A percentile compares a stretch with the other conserved stretches of the same genome.
These are phyloP conservation scores for Centropus bengalensis DNA, from an alignment of 2,113 vertebrate genomes.

Conservation along the genomic window DNA sequence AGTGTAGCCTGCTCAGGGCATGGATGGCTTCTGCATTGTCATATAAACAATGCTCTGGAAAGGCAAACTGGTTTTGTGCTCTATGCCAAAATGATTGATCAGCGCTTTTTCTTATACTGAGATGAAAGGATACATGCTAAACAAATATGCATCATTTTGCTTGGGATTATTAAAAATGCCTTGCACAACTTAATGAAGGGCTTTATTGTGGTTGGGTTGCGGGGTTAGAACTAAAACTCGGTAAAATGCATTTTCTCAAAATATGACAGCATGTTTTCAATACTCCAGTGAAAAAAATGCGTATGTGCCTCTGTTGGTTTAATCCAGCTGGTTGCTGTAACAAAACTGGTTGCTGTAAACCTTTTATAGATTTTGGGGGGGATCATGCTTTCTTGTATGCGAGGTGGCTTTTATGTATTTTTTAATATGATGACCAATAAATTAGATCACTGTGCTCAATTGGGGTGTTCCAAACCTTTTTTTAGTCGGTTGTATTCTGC, in stretches of 20 bases:
- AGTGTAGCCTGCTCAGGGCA: background rate
- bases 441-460: background rate
- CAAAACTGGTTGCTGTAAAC: background rate
- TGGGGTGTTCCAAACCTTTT: background rate
- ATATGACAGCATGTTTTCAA: background rate
- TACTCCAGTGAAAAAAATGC: background rate
- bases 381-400: background rate
- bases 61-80: conserved; percentile 10
- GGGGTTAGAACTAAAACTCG: background rate
- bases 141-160: background rate
- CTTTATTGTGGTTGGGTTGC: background rate
- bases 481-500: background rate
- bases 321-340: background rate
- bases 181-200: background rate
- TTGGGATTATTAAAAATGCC: background rate
- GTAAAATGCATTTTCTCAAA: background rate
- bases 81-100: background rate
- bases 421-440: background rate
- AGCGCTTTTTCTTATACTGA: background rate
- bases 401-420: background rate
- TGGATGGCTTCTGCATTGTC: background rate
- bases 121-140: background rate
- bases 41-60: background rate
- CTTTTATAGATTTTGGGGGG: background rate
- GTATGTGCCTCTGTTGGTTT: background rate